phyloP scores from a whole-genome alignment of 30 jellyfish, hydroid and myxozoan genomes.

The Nemopilema nomurai region DNA sequence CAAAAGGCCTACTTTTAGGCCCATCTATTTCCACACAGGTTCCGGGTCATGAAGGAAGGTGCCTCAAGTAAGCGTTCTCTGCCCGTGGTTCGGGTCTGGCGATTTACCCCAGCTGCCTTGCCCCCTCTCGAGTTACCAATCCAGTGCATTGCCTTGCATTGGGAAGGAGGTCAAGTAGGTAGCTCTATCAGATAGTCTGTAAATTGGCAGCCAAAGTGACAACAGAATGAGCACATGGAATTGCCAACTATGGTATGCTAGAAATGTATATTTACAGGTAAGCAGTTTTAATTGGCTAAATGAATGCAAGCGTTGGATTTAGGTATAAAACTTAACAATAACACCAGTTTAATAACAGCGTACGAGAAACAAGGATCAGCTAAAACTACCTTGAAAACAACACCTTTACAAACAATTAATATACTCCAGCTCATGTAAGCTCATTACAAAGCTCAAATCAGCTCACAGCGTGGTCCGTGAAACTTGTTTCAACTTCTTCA shows the following conservation, averaged over 20 bases:
- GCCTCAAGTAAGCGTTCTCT: no score
- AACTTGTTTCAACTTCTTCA: no score
- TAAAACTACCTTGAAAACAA: neutral
- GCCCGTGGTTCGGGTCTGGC: no score
- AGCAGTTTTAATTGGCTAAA: slow-evolving; percentile 26
- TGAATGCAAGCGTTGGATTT: slow-evolving; percentile 64
- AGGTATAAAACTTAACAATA: neutral
- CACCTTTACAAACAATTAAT: neutral
- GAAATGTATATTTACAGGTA: slow-evolving; percentile 66
- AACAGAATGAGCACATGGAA: neutral
- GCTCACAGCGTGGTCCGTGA: no score
- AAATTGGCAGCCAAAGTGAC: neutral
- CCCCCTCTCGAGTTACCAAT: no score
- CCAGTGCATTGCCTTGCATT: no score
- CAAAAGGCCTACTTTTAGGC: no score
- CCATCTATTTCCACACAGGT: no score
- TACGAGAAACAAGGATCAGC: neutral
- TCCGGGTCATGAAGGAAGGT: no score
- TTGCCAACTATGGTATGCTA: slow-evolving; percentile 23
- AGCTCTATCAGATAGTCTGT: no score
- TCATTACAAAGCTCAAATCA: neutral
- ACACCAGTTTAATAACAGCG: neutral
- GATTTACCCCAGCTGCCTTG: no score
- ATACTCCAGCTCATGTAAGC: neutral
- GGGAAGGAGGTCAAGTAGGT: no score